A percentile compares a stretch with the other conserved stretches of the same genome.
Evolutionary conservation across 1,140 invertebrate genomes (phyloP).

Genomic region (Tetramorium parvispinum): DNA sequence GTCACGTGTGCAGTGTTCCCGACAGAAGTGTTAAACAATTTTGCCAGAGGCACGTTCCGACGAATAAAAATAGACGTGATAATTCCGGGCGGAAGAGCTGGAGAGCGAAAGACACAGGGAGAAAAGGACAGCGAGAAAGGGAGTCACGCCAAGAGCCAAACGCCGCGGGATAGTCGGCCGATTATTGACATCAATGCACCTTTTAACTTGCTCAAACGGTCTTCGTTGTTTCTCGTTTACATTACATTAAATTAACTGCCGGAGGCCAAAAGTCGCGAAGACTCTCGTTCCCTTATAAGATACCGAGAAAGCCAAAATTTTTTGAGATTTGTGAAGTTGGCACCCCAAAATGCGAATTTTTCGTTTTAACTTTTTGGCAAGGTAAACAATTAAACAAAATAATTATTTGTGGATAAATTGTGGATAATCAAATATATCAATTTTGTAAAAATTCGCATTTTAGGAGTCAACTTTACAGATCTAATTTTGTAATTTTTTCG

Average conservation of each 20-base stretch:
- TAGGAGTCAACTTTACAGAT: no score
- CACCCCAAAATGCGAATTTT: no score
- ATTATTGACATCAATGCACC: constrained; percentile 78
- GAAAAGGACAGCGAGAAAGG: neutral
- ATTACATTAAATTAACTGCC: constrained; percentile 71
- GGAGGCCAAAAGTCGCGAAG: constrained; percentile 52
- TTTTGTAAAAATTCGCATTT: no score
- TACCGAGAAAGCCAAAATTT: neutral
- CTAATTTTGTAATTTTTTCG: no score
- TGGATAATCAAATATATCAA: no score
- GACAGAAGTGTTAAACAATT: constrained; percentile 56
- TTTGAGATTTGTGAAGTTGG: neutral
- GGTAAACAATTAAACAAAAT: no score
- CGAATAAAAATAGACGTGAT: constrained; percentile 58
- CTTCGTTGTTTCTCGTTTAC: constrained; percentile 70
- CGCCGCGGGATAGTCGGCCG: constrained; percentile 46
- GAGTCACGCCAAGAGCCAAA: neutral
- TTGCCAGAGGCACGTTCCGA: constrained; percentile 52
- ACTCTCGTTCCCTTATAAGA: neutral
- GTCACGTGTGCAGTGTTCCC: constrained; percentile 50
- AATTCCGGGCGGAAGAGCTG: constrained; percentile 33
- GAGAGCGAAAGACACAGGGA: neutral
- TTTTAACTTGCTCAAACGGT: constrained; percentile 77
- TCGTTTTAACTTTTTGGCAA: no score
- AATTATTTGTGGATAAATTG: no score